These are phyloP conservation scores for Heloderma charlesbogerti DNA, from an alignment of 2,113 vertebrate species.

Conservation along the genomic window DNA sequence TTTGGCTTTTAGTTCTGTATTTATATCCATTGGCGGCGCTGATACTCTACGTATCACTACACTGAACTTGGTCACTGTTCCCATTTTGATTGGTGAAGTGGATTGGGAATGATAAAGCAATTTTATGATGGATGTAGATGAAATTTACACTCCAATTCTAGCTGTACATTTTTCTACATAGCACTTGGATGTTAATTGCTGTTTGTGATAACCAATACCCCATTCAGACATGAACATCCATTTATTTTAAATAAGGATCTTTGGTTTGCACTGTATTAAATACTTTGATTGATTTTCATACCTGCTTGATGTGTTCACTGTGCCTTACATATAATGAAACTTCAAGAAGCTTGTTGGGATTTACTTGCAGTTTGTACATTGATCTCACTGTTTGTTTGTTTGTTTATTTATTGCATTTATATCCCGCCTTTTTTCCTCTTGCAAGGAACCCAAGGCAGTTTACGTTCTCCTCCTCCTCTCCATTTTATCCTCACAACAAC, in stretches of 20 bases:
- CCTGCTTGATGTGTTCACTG: constrained; percentile 63
- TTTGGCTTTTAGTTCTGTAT: constrained; percentile 76
- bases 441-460: too few relatives aligned
- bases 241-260: constrained; percentile 91
- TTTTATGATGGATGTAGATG: constrained; percentile 64
- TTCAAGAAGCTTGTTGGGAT: not conserved
- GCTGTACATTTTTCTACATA: constrained; percentile 87
- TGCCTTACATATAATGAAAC: not conserved
- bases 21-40: constrained; percentile 71
- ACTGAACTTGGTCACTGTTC: constrained; percentile 47
- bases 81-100: constrained; percentile 71
- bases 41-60: constrained; percentile 65
- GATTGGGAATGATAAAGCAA: constrained; percentile 65
- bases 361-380: not conserved
- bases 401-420: too few relatives aligned
- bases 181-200: constrained; percentile 78
- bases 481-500: too few relatives aligned
- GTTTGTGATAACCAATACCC: constrained; percentile 81
- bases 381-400: too few relatives aligned
- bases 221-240: constrained; percentile 87
- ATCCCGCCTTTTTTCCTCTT: too few relatives aligned
- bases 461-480: too few relatives aligned
- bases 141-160: constrained; percentile 72
- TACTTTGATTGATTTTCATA: constrained; percentile 86
- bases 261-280: constrained; percentile 95